Evolutionary conservation across 2,888 invertebrate genomes (phyloP).

Genomic region (Lucinisca nassula): DNA sequence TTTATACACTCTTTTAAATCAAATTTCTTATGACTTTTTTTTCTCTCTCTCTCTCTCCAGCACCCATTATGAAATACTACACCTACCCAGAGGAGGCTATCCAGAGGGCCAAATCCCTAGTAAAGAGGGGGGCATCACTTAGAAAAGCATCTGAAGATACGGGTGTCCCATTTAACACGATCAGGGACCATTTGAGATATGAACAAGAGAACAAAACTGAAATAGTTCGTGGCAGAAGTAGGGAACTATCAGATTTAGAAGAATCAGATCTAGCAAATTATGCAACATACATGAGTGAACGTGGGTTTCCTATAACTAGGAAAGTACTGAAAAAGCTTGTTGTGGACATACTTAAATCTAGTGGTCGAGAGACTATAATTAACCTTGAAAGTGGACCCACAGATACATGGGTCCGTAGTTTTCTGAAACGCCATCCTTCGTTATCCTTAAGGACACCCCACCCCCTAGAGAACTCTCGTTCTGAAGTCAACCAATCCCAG

Average conservation of each 20-base stretch:
- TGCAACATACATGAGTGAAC: conserved; percentile 14
- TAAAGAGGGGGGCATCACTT: neutral
- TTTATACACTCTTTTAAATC: too few species aligned
- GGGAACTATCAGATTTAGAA: too few species aligned
- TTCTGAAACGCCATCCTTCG: neutral
- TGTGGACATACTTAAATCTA: conserved; percentile 17
- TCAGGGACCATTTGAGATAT: neutral
- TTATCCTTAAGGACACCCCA: neutral
- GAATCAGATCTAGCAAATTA: too few species aligned
- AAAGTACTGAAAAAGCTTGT: neutral
- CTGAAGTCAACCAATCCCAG: neutral
- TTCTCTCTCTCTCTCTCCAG: neutral
- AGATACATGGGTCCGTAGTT: neutral
- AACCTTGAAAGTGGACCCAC: too few species aligned
- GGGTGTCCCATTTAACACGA: neutral
- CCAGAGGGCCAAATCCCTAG: neutral
- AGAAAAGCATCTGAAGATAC: neutral
- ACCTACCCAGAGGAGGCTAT: neutral
- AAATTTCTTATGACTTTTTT: neutral
- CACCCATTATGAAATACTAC: neutral
- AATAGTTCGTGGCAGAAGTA: neutral
- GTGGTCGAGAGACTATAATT: neutral
- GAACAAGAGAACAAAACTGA: too few species aligned
- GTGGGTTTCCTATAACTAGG: conserved; percentile 8
- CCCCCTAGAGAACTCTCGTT: neutral